Evolutionary conservation across 2,888 invertebrate genomes (phyloP).

Genomic region (Sminthurinus aureus): DNA sequence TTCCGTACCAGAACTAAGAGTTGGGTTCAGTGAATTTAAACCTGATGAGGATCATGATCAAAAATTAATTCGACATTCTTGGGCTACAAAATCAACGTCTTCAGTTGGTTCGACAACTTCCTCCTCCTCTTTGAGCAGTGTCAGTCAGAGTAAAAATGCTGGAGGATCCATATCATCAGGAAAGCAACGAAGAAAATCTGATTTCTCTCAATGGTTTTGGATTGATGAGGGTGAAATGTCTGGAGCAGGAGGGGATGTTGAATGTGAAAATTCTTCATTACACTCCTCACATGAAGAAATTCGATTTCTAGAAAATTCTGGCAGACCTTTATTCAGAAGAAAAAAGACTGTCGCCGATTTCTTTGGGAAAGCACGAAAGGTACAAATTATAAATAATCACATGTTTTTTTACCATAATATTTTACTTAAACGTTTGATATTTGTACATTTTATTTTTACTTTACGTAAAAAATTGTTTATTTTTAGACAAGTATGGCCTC

Average conservation of each 20-base stretch:
- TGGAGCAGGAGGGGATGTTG: constrained; percentile 57
- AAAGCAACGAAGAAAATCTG: not conserved
- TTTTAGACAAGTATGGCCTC: constrained; percentile 23
- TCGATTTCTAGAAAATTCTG: not conserved
- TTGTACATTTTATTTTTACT: no score
- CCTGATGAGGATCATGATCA: not conserved
- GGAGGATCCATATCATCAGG: not conserved
- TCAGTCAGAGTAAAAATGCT: constrained; percentile 10
- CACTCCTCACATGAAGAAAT: constrained; percentile 55
- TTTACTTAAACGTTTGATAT: no score
- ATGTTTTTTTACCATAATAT: no score
- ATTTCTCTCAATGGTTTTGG: constrained; percentile 42
- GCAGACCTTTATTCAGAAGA: constrained; percentile 39
- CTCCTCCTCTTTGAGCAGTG: constrained; percentile 31
- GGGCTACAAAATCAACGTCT: constrained; percentile 37
- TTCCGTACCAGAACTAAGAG: constrained; percentile 27
- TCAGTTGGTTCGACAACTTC: constrained; percentile 41
- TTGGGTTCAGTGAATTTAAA: not conserved
- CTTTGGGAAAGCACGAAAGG: constrained; percentile 56
- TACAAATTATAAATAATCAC: no score
- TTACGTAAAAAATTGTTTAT: no score
- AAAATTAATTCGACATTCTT: constrained; percentile 24
- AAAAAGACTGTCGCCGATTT: constrained; percentile 49
- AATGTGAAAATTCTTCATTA: constrained; percentile 56
- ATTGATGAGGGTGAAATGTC: constrained; percentile 57